These are phyloP conservation scores for Penelope pileata DNA, from an alignment of 2,113 vertebrate genomes.

Conservation along the genomic window DNA sequence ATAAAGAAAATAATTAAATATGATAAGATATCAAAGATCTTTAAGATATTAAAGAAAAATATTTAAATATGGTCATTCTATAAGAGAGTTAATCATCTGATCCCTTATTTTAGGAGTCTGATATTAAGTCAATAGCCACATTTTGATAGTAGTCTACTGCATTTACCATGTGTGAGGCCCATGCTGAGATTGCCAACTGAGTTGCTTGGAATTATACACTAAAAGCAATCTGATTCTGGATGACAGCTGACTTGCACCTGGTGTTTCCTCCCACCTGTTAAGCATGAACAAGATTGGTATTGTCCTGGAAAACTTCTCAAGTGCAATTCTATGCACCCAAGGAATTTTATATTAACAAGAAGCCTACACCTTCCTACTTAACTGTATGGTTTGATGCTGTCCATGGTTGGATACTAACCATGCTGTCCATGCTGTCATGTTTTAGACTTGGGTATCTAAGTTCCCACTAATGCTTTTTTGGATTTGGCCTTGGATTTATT, in stretches of 20 bases:
- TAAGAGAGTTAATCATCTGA: background rate
- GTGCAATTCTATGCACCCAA: background rate
- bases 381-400: background rate
- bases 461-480: background rate
- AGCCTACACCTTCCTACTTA: background rate
- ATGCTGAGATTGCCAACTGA: background rate
- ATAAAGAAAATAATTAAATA: no score
- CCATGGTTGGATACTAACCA: fast-evolving
- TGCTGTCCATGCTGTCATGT: fast-evolving
- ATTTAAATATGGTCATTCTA: background rate
- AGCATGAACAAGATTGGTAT: background rate
- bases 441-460: background rate
- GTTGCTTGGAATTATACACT: background rate
- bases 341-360: background rate
- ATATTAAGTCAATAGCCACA: background rate
- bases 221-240: background rate
- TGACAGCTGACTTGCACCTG: background rate
- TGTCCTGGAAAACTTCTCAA: background rate
- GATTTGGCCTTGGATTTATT: background rate
- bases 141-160: background rate
- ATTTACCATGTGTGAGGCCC: background rate
- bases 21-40: no score
- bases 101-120: background rate
- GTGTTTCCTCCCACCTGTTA: background rate
- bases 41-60: background rate